phyloP scores from a whole-genome alignment of 2,113 vertebrate species.

The Benitochromis conjunctus region DNA sequence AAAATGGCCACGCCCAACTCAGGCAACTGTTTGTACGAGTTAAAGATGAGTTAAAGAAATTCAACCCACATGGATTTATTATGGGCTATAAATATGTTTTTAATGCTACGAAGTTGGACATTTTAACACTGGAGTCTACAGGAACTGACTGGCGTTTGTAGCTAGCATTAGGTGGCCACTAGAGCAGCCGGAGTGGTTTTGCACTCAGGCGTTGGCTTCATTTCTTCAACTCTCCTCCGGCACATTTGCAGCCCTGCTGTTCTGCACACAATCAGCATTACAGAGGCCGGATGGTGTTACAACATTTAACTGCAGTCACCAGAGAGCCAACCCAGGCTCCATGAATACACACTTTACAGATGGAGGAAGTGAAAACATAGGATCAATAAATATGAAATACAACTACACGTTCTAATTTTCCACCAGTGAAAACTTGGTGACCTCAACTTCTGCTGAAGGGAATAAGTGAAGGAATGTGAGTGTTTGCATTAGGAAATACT shows the following conservation, averaged over 20 bases:
- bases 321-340: not conserved
- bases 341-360: not conserved
- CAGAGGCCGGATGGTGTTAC: not conserved
- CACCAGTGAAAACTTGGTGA: not conserved
- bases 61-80: not conserved
- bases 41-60: not conserved
- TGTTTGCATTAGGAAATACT: conserved; percentile 43
- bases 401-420: not conserved
- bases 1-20: not conserved
- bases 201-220: not conserved
- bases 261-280: not conserved
- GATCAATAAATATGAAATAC: not conserved
- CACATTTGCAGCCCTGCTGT: not conserved
- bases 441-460: not conserved
- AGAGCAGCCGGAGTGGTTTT: not conserved
- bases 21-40: not conserved
- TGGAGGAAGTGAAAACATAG: not conserved
- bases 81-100: not conserved
- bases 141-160: not conserved
- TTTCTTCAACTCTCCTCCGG: not conserved
- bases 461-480: not conserved
- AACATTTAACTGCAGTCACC: not conserved
- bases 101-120: not conserved
- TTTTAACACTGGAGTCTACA: not conserved
- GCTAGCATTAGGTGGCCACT: not conserved